Evolutionary conservation across 2,888 invertebrate genomes (phyloP), one percentile per base, ranked within the genome.

Genomic region (Yponomeuta malinellus): DNA sequence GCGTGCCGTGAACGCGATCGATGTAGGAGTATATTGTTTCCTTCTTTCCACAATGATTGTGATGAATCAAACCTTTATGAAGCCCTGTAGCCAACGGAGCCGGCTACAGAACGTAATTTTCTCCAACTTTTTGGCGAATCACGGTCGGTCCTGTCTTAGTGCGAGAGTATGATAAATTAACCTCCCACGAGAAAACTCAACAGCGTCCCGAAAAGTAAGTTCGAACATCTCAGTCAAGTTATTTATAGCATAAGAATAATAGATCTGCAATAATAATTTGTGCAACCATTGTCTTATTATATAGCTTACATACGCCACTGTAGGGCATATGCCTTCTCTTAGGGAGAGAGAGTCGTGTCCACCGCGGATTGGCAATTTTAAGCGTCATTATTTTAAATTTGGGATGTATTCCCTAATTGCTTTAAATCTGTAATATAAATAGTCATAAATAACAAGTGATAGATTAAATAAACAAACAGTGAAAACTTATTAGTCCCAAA

Each of bases 91-190:
- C 52, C 48, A 31, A 64, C 64, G 29, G 52, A 67, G 33, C 15
- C 5, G 52, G 9, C 43, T 23, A 23, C 31, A 67, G 23, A 29
- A 64, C 64, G 65, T 70, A 65, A 83, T 79, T 85, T 82, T 79
- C 77, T 79, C 78, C 75, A 83, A 88, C 83, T 88, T 89, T 89
- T 85, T 79, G 78, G 80, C 85, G 80, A 87, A 86, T 89, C 88
- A 89, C 80, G 79, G 76, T 76, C 75, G 77, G 52, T 76, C 72
- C 73, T 75, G 77, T 77, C 70, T 48, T 29, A 33, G 52, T 78
- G 75, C 79, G 78, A 77, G 76, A 73, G 74, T 78, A 83, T 85
- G 85, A 88, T 90, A 85, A 89, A 89, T 88, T 83, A 85, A 83
- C 80, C 78, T 78, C 70, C 63, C 64, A 29, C 52, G 43, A 69